Evolutionary conservation across 2,888 invertebrate genomes (phyloP), one percentile per base, ranked within the genome.

Genomic region (Thera britannica): DNA sequence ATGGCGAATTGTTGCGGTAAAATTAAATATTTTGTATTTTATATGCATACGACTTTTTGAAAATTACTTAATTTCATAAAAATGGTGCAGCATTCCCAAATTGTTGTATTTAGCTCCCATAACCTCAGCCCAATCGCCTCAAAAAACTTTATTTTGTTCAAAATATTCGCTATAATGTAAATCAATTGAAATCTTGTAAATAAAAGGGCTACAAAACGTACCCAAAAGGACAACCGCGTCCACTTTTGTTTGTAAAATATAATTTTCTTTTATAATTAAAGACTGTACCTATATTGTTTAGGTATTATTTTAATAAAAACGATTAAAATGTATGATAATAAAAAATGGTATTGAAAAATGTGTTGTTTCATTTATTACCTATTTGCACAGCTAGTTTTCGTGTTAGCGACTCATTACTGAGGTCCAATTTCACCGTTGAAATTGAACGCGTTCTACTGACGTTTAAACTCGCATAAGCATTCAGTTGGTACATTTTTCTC

Each of bases 291-390:
- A 86, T 79, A 72, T 84, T 86, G 87, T 88, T 89, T 87, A 85
- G 75, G 74, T 75, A 75, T 75, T 74, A 75, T 75, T 90, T 90
- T 89, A 86, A 90, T 87, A 84, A 86, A 69, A 77, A 86, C 90
- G 89, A 90, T 90, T 90, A 92, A 86, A 92, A 92, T 92, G 91
- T 91, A 93, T 90, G 88, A 90, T 89, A 89, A 92, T 89, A 77
- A 77, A 91, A 90, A 90, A 89, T 80, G 85, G 85, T 89, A 92
- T 85, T 85, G 84, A 86, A 72, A 83, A 70, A 69, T 79, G 59
- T 76, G 76, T 77, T 81, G 85, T 91, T 90, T 91, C 76, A 87
- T 89, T 91, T 77, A 58, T 44, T 3, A 44, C 41, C 23, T 56
- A 41, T 41, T 38, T 55, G 11, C 36, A 36, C 23, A 23, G 23